A percentile compares a stretch with the other conserved stretches of the same genome.
phyloP scores from a whole-genome alignment of 2,797 vertebrate genomes.

The Xyrichtys novacula region DNA sequence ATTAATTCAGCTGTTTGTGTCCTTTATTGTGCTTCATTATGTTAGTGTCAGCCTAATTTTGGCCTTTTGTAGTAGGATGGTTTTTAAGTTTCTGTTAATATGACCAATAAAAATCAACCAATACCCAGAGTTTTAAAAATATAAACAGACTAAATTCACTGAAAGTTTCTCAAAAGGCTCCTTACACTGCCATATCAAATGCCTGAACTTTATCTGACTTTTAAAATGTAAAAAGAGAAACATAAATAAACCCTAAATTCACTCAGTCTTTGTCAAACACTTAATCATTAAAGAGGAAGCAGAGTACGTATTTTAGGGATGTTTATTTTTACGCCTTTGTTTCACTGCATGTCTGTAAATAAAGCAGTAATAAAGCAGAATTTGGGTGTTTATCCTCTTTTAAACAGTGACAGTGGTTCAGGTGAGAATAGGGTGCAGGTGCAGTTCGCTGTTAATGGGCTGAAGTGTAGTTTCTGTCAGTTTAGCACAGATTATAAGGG shows the following conservation, averaged over 20 bases:
- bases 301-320: slow-evolving; percentile 1
- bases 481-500: too few relatives aligned
- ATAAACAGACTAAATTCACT: too few relatives aligned
- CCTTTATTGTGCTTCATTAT: too few relatives aligned
- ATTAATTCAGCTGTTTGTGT: slow-evolving; percentile 28
- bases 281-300: slow-evolving; percentile 18
- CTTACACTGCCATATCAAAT: too few relatives aligned
- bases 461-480: too few relatives aligned
- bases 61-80: too few relatives aligned
- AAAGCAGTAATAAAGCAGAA: slow-evolving; percentile 5
- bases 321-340: slow-evolving; percentile 12
- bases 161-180: too few relatives aligned
- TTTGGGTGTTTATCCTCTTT: neutral
- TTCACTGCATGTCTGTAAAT: slow-evolving; percentile 3
- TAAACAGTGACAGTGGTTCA: neutral
- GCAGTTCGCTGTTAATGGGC: slow-evolving; percentile 1
- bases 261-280: slow-evolving; percentile 23
- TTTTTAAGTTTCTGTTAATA: too few relatives aligned
- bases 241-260: slow-evolving; percentile 15
- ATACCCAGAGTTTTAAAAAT: too few relatives aligned
- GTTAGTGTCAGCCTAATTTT: too few relatives aligned
- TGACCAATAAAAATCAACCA: too few relatives aligned
- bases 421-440: neutral
- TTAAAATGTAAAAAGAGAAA: slow-evolving; percentile 1
- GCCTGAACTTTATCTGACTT: slow-evolving; percentile 28